Base-by-base conservation (phyloP, 2,888 invertebrate species). In the Notodonta ziczac region DNA sequence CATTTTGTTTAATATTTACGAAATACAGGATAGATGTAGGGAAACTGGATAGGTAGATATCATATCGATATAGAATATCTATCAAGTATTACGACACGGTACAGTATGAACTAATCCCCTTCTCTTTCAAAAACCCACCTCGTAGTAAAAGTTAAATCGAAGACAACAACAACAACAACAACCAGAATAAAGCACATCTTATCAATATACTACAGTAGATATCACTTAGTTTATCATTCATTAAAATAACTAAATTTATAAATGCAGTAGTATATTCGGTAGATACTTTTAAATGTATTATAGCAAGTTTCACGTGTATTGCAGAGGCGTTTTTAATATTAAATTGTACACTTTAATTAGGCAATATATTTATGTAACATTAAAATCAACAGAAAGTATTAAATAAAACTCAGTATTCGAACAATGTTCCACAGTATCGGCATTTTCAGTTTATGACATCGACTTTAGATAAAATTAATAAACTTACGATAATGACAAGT, bases 181-280 rank as follows among this genome's bases (percentile, higher is more conserved):
- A 48, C 10, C 4, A 7, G 13, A 48, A 8, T 7, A 12, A 2
- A 12, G 42, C 48, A 48, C 13, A 14, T 48, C 7, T 48, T 5
- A 48, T 13, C 10, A 10, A 44, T 4, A 13, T 44, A 9, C 12
- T 44, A 44, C 6, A 44, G 44, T 7, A 44, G 10, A 13, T 44
- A 0, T 35, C 0, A 35, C 35, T 7, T 35, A 13, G 4, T 5
- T 44, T 13, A 44, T 13, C 44, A 9, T 44, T 44, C 9, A n/a
- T 13, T 10, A 13, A 3, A 44, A 10, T 8, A 44, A 44, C 12
- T 50, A 16, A 46, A 81, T 83, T 82, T 77, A 84, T 82, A 76
- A 74, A 74, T 78, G 76, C 72, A 77, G 70, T 69, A 68, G 71
- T 70, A 72, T 73, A 73, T 70, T 68, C 67, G 63, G 62, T 57